Conservation (phyloP, 2,888 invertebrate genomes). For the Limnephilus auricula region DNA sequence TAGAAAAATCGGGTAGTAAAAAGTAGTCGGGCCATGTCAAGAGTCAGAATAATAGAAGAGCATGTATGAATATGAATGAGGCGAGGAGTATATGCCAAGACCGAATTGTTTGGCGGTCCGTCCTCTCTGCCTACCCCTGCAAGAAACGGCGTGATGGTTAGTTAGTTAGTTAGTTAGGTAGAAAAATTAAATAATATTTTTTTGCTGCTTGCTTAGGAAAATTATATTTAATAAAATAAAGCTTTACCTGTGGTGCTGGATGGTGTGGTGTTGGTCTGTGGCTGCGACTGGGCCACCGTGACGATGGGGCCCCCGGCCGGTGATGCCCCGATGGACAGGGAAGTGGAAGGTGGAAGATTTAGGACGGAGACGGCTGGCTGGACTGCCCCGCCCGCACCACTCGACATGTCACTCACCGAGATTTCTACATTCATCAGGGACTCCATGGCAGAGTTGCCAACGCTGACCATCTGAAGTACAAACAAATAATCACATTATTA, state of each 20-base stretch:
- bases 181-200: too few species aligned
- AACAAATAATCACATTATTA: neutral
- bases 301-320: constrained; percentile 16
- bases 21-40: too few species aligned
- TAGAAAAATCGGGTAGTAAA: too few species aligned
- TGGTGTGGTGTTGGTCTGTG: constrained; percentile 32
- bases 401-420: neutral
- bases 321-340: constrained; percentile 52
- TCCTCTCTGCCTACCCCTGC: too few species aligned
- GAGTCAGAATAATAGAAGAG: too few species aligned
- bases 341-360: constrained; percentile 55
- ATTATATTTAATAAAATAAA: neutral
- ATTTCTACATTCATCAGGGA: neutral
- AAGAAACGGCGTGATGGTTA: too few species aligned
- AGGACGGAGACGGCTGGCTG: constrained; percentile 35
- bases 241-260: neutral
- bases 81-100: too few species aligned
- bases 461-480: constrained; percentile 14
- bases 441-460: constrained; percentile 19
- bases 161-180: too few species aligned
- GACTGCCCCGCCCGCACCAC: neutral
- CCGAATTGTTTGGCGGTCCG: too few species aligned
- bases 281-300: constrained; percentile 7
- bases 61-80: too few species aligned
- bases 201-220: too few species aligned